Evolutionary conservation across 2,888 invertebrate species (phyloP).

Genomic region (Drosophila mimetica): DNA sequence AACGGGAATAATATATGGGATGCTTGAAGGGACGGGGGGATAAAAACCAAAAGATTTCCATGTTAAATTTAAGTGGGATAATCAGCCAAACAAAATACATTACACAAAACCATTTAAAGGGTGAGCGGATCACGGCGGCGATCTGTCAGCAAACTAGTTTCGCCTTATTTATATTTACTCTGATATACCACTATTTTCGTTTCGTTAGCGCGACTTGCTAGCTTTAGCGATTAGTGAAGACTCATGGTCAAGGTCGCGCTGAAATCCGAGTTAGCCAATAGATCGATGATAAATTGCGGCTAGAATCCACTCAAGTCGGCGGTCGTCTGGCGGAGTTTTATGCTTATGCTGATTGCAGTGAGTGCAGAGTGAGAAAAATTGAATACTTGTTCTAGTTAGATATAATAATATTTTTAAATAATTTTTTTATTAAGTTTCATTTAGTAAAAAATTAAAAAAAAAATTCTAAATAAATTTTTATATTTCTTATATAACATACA

Average conservation of each 20-base stretch:
- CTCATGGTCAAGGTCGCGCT: constrained; percentile 67
- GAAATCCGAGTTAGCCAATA: constrained; percentile 24
- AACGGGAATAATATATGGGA: neutral
- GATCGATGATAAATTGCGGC: constrained; percentile 33
- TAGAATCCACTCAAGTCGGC: constrained; percentile 14
- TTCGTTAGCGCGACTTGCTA: constrained; percentile 27
- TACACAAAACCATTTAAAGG: constrained; percentile 22
- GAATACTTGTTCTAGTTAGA: too few relatives aligned
- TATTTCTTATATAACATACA: neutral
- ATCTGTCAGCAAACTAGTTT: constrained; percentile 12
- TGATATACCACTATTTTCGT: constrained; percentile 22
- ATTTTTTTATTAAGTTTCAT: too few relatives aligned
- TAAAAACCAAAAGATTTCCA: neutral
- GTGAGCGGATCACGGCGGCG: constrained; percentile 12
- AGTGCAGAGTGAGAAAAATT: constrained; percentile 7
- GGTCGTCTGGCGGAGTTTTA: constrained; percentile 14
- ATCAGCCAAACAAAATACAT: constrained; percentile 26
- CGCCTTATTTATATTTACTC: constrained; percentile 17
- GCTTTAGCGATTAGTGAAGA: constrained; percentile 47
- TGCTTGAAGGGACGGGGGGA: neutral
- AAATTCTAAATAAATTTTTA: accelerated
- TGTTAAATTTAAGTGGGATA: constrained; percentile 26
- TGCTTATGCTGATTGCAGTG: constrained; percentile 30
- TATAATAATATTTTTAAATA: too few relatives aligned
- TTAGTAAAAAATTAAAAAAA: too few relatives aligned